Evolutionary conservation across 1,140 invertebrate species (phyloP), one percentile per base, ranked within the genome.

Genomic region (Whitmania pigra): DNA sequence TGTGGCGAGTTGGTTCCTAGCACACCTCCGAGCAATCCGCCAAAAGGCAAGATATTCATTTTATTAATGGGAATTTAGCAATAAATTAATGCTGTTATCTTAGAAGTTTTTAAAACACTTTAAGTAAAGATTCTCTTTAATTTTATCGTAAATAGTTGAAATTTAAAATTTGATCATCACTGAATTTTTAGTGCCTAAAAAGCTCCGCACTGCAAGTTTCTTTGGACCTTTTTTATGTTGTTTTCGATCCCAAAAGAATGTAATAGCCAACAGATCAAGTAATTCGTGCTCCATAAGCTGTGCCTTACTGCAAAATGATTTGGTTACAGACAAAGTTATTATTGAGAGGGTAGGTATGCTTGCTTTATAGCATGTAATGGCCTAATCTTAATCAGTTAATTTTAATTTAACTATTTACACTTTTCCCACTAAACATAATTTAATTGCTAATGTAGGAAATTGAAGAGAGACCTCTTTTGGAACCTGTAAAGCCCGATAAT

Each of bases 181-280:
- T 25, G 22, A 63, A n/a, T 15, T 25, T 63, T 31, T 31, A 63
- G 57, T 63, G 57, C 57, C 57, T 63, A 89, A 89, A 80, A 88
- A 89, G 77, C 85, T 86, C 60, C 84, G 87, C 74, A 86, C 79
- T 69, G 79, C 89, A 72, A 88, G 91, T 72, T 87, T 94, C 77
- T 82, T 94, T 71, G 88, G 89, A 76, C 90, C 90, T 36, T 83
- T 94, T 75, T 84, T 94, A 66, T 94, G 92, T 83, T 94, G 92
- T 79, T 87, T 92, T 85, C 57, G 57, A 63, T 31, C 57, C 87
- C 88, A 67, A 78, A 76, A 55, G 79, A 76, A 72, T 77, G 76
- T 76, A 81, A 79, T 76, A 80, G 22, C 43, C 43, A 40, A 27
- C 71, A 72, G 36, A 49, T 53, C 18, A 18, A 63, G 57, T 57